A percentile compares a stretch with the other conserved stretches of the same genome.
Conservation (phyloP, 2,888 invertebrate species). For the Xestia sexstrigata region DNA sequence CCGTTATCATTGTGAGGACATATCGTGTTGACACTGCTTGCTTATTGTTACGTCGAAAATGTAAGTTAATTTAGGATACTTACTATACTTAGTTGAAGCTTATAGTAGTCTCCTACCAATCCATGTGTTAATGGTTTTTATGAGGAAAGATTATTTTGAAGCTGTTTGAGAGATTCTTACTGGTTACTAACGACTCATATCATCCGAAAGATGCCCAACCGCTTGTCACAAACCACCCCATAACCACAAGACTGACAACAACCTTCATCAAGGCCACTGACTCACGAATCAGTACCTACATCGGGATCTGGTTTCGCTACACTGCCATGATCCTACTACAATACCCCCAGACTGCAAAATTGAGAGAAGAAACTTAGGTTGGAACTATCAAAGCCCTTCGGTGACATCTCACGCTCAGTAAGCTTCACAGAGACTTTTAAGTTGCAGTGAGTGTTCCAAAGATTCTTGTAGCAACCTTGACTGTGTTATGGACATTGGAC, state of each 20-base stretch:
- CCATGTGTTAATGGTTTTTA: neutral
- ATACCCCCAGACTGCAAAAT: neutral
- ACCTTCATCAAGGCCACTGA: neutral
- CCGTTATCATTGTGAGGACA: conserved; percentile 76
- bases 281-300: neutral
- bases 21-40: conserved; percentile 47
- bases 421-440: neutral
- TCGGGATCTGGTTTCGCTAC: neutral
- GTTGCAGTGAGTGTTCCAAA: neutral
- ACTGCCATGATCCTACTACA: neutral
- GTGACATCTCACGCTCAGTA: neutral
- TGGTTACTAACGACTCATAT: neutral
- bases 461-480: neutral
- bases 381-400: neutral
- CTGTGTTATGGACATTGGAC: neutral
- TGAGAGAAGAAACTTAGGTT: neutral
- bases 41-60: conserved; percentile 28
- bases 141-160: neutral
- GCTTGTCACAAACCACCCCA: neutral
- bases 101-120: neutral
- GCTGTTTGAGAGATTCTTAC: neutral
- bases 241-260: neutral
- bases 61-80: neutral
- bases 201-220: neutral
- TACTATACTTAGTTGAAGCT: neutral